Evolutionary conservation across 2,888 invertebrate species (phyloP).

Genomic region (Lepidocyrtinus sp.): DNA sequence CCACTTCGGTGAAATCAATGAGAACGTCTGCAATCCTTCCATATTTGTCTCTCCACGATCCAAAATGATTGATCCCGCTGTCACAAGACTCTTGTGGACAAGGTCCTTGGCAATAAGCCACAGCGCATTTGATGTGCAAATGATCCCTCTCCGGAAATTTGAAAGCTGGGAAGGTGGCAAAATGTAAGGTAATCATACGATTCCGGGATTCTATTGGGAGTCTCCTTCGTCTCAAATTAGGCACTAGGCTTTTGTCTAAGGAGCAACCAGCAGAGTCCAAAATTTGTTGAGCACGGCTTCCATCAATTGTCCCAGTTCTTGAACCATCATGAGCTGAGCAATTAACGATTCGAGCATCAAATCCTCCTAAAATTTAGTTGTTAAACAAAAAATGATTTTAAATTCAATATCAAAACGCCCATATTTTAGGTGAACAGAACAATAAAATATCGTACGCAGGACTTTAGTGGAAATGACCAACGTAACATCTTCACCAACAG

Average conservation of each 20-base stretch:
- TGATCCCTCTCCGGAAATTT: constrained; percentile 87
- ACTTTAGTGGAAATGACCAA: constrained; percentile 69
- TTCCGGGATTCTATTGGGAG: constrained; percentile 69
- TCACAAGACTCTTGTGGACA: constrained; percentile 77
- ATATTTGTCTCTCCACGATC: constrained; percentile 69
- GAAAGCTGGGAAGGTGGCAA: constrained; percentile 83
- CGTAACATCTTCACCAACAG: constrained; percentile 69
- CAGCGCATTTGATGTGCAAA: constrained; percentile 83
- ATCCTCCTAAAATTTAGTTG: constrained; percentile 75
- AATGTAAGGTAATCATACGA: constrained; percentile 70
- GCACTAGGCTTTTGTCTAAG: constrained; percentile 66
- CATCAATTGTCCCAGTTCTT: constrained; percentile 59
- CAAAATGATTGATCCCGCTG: constrained; percentile 67
- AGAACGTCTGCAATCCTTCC: constrained; percentile 71
- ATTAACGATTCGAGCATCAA: constrained; percentile 83
- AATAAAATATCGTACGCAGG: constrained; percentile 53
- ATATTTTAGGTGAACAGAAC: too few relatives aligned
- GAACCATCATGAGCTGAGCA: constrained; percentile 86
- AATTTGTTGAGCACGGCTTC: constrained; percentile 67
- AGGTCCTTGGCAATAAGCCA: constrained; percentile 82
- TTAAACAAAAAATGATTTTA: too few relatives aligned
- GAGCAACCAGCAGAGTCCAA: constrained; percentile 69
- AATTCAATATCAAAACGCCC: too few relatives aligned
- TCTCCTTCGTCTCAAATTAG: constrained; percentile 68
- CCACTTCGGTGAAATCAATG: constrained; percentile 81